These are phyloP conservation scores for Drosophila lutescens DNA, from an alignment of 2,888 invertebrate species.

Conservation along the genomic window DNA sequence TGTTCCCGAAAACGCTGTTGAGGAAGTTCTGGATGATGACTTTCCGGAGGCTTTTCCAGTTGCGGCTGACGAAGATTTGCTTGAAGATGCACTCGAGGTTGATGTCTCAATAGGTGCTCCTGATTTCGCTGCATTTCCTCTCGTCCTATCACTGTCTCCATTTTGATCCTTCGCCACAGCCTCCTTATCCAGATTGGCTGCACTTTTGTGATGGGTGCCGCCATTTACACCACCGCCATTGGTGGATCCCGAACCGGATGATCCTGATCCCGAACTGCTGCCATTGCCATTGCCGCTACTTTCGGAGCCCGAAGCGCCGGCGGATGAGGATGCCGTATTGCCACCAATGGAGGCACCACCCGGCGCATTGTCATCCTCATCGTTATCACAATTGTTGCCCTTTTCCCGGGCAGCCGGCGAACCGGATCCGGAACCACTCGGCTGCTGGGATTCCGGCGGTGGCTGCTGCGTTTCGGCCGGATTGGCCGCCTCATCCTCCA, in stretches of 20 bases:
- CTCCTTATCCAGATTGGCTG: conserved; percentile 27
- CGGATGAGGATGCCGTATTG: conserved; percentile 29
- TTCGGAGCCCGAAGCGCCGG: conserved; percentile 18
- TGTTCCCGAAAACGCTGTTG: neutral
- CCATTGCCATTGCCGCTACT: conserved; percentile 48
- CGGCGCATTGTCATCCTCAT: conserved; percentile 74
- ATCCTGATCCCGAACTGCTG: conserved; percentile 19
- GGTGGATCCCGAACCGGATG: conserved; percentile 36
- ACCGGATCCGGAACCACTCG: conserved; percentile 51
- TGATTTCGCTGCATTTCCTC: conserved; percentile 12
- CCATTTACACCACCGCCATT: conserved; percentile 48
- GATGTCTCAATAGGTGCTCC: neutral
- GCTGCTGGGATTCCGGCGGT: conserved; percentile 35
- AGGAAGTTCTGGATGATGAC: neutral
- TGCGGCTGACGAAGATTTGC: neutral
- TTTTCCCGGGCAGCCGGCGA: conserved; percentile 62
- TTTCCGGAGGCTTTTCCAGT: conserved; percentile 37
- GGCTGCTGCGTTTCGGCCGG: conserved; percentile 44
- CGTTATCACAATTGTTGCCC: conserved; percentile 78
- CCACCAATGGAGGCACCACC: conserved; percentile 54
- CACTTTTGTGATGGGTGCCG: conserved; percentile 54
- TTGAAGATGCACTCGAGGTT: neutral
- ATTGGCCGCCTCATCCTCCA: conserved; percentile 69
- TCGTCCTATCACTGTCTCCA: conserved; percentile 52
- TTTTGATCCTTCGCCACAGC: conserved; percentile 37